These are phyloP conservation scores for Daboia siamensis DNA, from an alignment of 2,113 vertebrate genomes.

Conservation along the genomic window DNA sequence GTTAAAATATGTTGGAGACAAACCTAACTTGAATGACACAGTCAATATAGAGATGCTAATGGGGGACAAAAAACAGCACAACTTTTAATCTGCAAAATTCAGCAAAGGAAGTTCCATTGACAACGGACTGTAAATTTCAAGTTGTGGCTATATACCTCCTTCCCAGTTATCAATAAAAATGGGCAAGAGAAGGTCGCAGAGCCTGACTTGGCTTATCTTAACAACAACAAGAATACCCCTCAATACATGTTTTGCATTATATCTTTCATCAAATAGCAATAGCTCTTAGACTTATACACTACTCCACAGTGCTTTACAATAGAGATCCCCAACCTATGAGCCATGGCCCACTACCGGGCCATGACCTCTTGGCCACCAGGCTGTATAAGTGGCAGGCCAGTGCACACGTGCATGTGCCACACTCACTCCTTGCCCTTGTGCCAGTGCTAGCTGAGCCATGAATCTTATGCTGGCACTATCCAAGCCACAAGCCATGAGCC, in stretches of 20 bases:
- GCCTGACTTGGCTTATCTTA: neutral
- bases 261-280: neutral
- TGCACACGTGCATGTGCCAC: too few relatives aligned
- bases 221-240: neutral
- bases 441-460: too few relatives aligned
- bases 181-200: neutral
- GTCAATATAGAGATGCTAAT: neutral
- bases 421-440: too few relatives aligned
- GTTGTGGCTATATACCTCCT: neutral
- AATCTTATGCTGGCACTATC: too few relatives aligned
- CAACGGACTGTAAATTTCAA: neutral
- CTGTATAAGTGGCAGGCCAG: too few relatives aligned
- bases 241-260: neutral
- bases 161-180: neutral
- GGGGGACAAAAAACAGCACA: neutral
- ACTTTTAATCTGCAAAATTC: neutral
- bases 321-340: too few relatives aligned
- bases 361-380: too few relatives aligned
- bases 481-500: too few relatives aligned
- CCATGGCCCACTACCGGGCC: too few relatives aligned
- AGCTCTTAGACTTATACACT: neutral
- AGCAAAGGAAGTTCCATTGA: neutral
- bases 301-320: neutral
- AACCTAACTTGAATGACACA: neutral
- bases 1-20: neutral